These are phyloP conservation scores for Vireo griseus DNA, from an alignment of 2,797 vertebrate genomes.

Conservation along the genomic window DNA sequence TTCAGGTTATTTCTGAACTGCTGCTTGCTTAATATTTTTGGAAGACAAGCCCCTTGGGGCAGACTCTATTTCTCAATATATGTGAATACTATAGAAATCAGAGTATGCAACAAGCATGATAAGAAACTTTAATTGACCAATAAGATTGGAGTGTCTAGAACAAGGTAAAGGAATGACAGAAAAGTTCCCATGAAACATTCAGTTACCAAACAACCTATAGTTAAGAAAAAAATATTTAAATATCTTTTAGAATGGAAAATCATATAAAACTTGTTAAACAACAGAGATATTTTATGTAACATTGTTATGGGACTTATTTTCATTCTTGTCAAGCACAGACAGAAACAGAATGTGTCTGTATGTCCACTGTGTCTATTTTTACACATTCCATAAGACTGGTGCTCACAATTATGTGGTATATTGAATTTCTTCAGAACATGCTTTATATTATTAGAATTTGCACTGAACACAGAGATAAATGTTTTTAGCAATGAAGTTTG, in stretches of 20 bases:
- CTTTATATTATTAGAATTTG: slow-evolving; percentile 53
- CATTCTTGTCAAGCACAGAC: neutral
- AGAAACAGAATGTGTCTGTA: neutral
- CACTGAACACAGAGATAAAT: slow-evolving; percentile 29
- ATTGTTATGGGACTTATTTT: neutral
- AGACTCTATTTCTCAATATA: neutral
- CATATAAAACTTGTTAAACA: neutral
- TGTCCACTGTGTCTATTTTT: slow-evolving; percentile 6
- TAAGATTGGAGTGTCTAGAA: neutral
- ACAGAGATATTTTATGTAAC: neutral
- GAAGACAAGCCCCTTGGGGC: neutral
- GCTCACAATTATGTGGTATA: slow-evolving; percentile 27
- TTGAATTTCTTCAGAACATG: slow-evolving; percentile 49
- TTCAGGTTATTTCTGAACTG: neutral
- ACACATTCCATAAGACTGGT: slow-evolving; percentile 26
- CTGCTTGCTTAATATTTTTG: neutral
- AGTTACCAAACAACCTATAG: neutral
- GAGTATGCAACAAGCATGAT: neutral
- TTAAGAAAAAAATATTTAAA: neutral
- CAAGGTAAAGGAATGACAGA: neutral
- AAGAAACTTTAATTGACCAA: neutral
- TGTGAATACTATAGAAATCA: neutral
- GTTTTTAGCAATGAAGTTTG: slow-evolving; percentile 47
- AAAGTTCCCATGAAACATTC: neutral
- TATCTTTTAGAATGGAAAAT: neutral